phyloP scores from a whole-genome alignment of 1,140 invertebrate genomes.

The Leptopilina boulardi region DNA sequence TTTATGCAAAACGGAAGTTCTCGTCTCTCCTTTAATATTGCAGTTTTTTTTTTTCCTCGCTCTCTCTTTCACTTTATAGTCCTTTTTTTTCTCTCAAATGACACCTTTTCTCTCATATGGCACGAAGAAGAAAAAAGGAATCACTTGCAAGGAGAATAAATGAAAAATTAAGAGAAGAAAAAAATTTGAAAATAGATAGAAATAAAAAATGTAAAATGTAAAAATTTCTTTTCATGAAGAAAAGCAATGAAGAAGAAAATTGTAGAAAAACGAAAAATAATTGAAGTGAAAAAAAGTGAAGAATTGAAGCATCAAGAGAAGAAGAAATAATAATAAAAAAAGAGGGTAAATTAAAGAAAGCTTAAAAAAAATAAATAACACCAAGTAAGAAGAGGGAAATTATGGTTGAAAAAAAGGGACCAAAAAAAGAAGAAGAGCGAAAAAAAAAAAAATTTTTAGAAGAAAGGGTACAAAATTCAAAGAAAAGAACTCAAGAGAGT shows the following conservation, averaged over 20 bases:
- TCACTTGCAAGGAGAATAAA: slow-evolving; percentile 51
- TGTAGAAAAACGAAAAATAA: slow-evolving; percentile 25
- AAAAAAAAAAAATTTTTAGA: no score
- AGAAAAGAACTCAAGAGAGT: neutral
- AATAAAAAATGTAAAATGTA: no score
- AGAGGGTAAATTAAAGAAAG: slow-evolving; percentile 18
- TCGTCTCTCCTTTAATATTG: slow-evolving; percentile 34
- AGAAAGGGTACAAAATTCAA: slow-evolving; percentile 18
- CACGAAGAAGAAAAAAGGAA: slow-evolving; percentile 38
- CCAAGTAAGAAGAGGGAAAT: no score
- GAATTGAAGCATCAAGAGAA: slow-evolving; percentile 39
- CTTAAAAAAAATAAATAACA: no score
- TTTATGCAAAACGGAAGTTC: slow-evolving; percentile 6
- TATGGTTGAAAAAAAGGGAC: no score
- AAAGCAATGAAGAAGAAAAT: slow-evolving; percentile 33
- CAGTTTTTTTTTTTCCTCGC: slow-evolving; percentile 51
- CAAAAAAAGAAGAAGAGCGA: no score
- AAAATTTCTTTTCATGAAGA: no score
- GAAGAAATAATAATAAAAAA: neutral
- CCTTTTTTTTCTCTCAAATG: slow-evolving; percentile 46
- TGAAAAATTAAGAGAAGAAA: slow-evolving; percentile 65
- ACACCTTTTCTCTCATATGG: slow-evolving; percentile 50
- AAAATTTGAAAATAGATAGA: slow-evolving; percentile 47
- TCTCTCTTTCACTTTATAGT: slow-evolving; percentile 49
- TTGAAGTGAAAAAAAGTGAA: slow-evolving; percentile 27